Evolutionary conservation across 2,888 invertebrate genomes (phyloP).

Genomic region (Trichogramma evanescens): DNA sequence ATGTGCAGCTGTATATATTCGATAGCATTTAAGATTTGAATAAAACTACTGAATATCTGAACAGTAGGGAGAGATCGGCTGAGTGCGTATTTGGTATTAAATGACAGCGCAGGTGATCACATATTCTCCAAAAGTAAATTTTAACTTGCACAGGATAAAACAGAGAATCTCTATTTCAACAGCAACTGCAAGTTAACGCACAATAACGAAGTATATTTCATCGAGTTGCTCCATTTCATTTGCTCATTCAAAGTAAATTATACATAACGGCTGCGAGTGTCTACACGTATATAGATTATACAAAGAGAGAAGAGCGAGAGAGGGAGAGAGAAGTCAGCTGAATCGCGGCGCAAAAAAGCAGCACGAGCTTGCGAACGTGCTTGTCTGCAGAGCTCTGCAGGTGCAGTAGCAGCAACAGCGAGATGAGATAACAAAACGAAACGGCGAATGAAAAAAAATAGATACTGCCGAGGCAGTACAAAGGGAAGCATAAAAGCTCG

Average conservation of each 20-base stretch:
- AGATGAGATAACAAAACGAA: neutral
- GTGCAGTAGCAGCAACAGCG: neutral
- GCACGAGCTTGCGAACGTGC: no score
- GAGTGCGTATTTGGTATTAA: no score
- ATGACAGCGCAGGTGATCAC: no score
- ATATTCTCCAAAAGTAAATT: no score
- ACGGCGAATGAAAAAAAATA: neutral
- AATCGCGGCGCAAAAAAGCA: no score
- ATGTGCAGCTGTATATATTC: no score
- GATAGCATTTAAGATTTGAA: no score
- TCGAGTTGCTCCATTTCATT: slow-evolving; percentile 4
- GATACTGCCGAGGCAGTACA: neutral
- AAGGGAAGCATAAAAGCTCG: no score
- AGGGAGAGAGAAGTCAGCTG: neutral
- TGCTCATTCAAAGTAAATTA: slow-evolving; percentile 2
- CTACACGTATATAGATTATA: neutral
- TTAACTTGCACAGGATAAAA: no score
- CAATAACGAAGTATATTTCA: neutral
- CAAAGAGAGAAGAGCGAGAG: neutral
- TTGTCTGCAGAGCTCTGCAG: neutral
- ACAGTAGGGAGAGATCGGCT: no score
- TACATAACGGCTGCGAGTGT: neutral
- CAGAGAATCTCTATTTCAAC: no score
- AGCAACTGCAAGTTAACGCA: neutral
- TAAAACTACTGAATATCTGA: no score